Evolutionary conservation across 2,113 vertebrate genomes (phyloP).

Genomic region (Tauraco erythrolophus): DNA sequence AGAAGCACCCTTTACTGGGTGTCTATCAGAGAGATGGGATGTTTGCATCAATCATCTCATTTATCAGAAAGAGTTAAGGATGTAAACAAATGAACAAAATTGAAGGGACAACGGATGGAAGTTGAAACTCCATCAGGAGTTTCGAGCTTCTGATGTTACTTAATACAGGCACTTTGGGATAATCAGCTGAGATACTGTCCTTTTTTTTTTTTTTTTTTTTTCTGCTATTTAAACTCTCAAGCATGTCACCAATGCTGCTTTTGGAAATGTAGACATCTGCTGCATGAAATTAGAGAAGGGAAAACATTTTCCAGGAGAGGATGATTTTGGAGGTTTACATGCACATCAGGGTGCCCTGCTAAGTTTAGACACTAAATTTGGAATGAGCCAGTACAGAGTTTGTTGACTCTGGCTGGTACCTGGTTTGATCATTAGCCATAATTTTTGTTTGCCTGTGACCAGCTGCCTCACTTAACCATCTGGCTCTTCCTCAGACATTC

Average conservation of each 20-base stretch:
- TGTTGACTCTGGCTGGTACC: conserved; percentile 40
- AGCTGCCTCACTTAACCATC: conserved; percentile 1
- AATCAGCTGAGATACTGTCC: not conserved
- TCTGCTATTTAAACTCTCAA: not conserved
- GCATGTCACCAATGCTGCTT: not conserved
- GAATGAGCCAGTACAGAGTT: not conserved
- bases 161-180: not conserved
- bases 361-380: not conserved
- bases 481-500: conserved; percentile 5
- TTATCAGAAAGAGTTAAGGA: not conserved
- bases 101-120: not conserved
- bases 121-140: not conserved
- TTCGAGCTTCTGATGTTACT: not conserved
- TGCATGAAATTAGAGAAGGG: not conserved
- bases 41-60: not conserved
- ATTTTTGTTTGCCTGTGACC: conserved; percentile 11
- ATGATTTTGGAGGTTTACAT: not conserved
- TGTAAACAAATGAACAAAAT: not conserved
- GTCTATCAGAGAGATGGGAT: not conserved
- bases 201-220: not conserved
- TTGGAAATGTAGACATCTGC: not conserved
- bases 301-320: conserved; percentile 1
- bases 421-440: conserved; percentile 1
- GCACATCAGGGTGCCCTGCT: not conserved
- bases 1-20: not conserved